Evolutionary conservation across 2,113 vertebrate genomes (phyloP).

Genomic region (Upupa epops): DNA sequence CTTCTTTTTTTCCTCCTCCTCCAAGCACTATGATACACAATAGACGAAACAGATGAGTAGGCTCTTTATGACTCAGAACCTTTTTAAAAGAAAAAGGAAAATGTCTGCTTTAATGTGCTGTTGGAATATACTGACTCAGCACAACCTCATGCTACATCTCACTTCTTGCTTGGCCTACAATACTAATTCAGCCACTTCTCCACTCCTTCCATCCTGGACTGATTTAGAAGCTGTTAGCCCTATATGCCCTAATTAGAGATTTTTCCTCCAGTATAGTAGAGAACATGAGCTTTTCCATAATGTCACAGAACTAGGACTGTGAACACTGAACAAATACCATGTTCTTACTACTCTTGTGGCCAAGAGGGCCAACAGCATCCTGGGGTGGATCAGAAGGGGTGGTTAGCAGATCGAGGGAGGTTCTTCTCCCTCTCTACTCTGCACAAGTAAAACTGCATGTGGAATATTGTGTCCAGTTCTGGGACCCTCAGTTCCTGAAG

Average conservation of each 20-base stretch:
- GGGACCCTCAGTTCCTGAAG: too few species aligned
- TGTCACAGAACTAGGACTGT: not conserved
- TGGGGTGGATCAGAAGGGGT: too few species aligned
- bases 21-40: slow-evolving; percentile 49
- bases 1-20: slow-evolving; percentile 52
- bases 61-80: slow-evolving; percentile 60
- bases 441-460: too few species aligned
- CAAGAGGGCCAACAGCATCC: too few species aligned
- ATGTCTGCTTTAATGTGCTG: slow-evolving; percentile 20
- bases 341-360: too few species aligned
- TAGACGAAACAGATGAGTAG: slow-evolving; percentile 46
- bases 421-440: too few species aligned
- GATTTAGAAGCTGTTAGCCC: not conserved
- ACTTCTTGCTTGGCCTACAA: not conserved
- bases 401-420: too few species aligned
- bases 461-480: too few species aligned
- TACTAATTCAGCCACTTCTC: not conserved
- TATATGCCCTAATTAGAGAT: not conserved
- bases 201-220: not conserved
- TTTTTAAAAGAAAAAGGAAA: slow-evolving; percentile 2
- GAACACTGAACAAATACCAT: slow-evolving; percentile 16
- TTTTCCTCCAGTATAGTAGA: not conserved
- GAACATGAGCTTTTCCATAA: not conserved
- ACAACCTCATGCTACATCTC: not conserved
- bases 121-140: slow-evolving; percentile 11